phyloP scores from a whole-genome alignment of 2,888 invertebrate species.

The Stenodera caucasica region DNA sequence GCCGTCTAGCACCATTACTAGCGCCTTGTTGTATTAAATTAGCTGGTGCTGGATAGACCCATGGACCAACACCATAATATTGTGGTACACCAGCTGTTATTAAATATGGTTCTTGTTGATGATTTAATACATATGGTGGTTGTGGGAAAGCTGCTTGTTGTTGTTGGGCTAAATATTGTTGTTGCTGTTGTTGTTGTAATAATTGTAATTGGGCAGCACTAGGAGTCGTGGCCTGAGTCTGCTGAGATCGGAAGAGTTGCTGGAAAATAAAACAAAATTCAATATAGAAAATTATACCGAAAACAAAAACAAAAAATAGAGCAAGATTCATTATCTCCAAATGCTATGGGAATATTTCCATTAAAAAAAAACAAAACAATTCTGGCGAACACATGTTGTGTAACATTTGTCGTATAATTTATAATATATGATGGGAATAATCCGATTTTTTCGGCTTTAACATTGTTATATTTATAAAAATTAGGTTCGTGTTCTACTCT shows the following conservation, averaged over 20 bases:
- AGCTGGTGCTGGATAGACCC: constrained; percentile 83
- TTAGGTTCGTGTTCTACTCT: neutral
- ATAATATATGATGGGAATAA: neutral
- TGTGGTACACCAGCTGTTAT: constrained; percentile 84
- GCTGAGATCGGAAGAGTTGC: constrained; percentile 90
- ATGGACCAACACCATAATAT: constrained; percentile 90
- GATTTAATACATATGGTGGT: constrained; percentile 81
- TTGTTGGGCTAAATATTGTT: constrained; percentile 74
- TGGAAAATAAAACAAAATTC: constrained; percentile 56
- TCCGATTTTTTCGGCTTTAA: no score
- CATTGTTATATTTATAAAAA: neutral
- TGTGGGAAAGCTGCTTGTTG: constrained; percentile 73
- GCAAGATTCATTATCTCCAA: neutral
- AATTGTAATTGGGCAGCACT: constrained; percentile 71
- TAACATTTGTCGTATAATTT: neutral
- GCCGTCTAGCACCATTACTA: constrained; percentile 69
- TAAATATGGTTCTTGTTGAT: constrained; percentile 67
- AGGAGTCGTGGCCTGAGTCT: constrained; percentile 72
- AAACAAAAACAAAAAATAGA: neutral
- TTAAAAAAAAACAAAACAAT: neutral
- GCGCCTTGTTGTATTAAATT: constrained; percentile 71
- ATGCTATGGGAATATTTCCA: neutral
- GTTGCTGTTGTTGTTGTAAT: constrained; percentile 73
- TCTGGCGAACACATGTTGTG: constrained; percentile 8
- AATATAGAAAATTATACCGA: neutral